Percentiles rank a stretch among this genome's conserved stretches.
These are phyloP conservation scores for Entomyzon cyanotis DNA, from an alignment of 2,113 vertebrate genomes.

Conservation along the genomic window DNA sequence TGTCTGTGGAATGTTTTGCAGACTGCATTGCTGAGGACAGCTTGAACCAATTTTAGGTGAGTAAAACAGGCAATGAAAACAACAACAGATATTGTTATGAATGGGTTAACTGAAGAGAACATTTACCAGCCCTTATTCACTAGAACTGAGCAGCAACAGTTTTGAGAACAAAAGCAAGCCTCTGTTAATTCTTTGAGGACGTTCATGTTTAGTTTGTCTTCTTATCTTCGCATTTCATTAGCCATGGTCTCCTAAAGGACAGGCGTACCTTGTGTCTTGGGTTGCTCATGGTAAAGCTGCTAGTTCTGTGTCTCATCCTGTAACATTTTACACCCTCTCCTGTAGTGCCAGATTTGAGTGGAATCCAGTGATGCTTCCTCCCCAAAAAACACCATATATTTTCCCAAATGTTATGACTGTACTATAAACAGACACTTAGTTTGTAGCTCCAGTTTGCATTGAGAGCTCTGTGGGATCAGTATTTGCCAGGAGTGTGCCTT, in stretches of 20 bases:
- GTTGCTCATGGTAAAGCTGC: background rate
- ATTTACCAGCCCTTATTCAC: background rate
- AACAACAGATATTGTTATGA: background rate
- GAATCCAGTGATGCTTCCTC: background rate
- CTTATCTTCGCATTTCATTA: background rate
- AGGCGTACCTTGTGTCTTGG: background rate
- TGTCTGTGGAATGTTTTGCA: background rate
- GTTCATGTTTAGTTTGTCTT: background rate
- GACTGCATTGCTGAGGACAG: background rate
- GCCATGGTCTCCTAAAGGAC: background rate
- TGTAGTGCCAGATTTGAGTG: background rate
- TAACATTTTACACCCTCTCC: background rate
- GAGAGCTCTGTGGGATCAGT: background rate
- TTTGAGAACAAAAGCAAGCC: background rate
- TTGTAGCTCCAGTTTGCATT: background rate
- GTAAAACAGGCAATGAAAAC: background rate
- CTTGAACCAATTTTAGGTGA: background rate
- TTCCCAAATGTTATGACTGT: background rate
- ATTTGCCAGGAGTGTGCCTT: background rate
- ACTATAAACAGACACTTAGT: background rate
- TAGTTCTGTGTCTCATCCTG: too few species aligned
- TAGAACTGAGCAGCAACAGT: background rate
- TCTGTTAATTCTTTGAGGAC: background rate
- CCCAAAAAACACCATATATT: background rate
- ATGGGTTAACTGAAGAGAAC: background rate